Conservation (phyloP, 2,888 invertebrate species). For the Portevinia maculata region DNA sequence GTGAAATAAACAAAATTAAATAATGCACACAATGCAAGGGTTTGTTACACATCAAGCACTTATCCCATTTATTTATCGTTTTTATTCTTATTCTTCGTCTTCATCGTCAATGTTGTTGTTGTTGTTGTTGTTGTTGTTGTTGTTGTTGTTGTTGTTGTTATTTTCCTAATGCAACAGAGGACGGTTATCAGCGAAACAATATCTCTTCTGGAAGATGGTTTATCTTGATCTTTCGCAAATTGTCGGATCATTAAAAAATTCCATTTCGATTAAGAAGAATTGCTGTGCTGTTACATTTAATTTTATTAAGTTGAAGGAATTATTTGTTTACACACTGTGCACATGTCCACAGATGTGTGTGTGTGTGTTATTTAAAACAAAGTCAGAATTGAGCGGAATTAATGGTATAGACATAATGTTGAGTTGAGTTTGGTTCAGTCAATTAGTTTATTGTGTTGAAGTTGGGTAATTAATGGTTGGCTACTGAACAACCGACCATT, state of each 20-base stretch:
- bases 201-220: conserved; percentile 18
- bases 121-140: too few relatives aligned
- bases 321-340: neutral
- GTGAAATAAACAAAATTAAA: conserved; percentile 55
- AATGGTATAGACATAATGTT: conserved; percentile 9
- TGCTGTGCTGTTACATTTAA: conserved; percentile 38
- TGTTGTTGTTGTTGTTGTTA: too few relatives aligned
- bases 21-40: conserved; percentile 61
- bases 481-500: too few relatives aligned
- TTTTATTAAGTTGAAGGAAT: conserved; percentile 38
- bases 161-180: neutral
- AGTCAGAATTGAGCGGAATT: conserved; percentile 12
- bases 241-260: conserved; percentile 54
- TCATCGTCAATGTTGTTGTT: neutral
- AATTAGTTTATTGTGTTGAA: conserved; percentile 25
- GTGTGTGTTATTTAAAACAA: conserved; percentile 10
- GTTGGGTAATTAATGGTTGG: neutral
- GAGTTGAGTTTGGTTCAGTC: neutral
- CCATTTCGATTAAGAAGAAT: conserved; percentile 57
- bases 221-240: conserved; percentile 54
- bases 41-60: conserved; percentile 68
- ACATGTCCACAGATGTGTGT: neutral
- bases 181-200: conserved; percentile 43
- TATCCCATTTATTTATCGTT: conserved; percentile 62
- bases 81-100: conserved; percentile 2